These are phyloP conservation scores for Mylabris sibirica DNA, from an alignment of 2,888 invertebrate species.

Conservation along the genomic window DNA sequence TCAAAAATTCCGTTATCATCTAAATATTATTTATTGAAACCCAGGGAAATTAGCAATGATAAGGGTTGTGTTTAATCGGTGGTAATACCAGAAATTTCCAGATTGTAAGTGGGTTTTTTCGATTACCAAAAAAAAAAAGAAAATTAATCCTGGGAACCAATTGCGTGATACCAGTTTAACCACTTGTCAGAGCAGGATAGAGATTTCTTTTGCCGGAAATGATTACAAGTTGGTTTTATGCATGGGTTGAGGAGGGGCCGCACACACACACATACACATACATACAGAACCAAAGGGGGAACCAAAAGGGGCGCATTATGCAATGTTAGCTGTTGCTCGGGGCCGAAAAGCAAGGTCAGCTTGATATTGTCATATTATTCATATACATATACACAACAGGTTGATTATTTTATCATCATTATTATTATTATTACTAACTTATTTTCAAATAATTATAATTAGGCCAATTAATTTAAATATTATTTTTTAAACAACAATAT, in stretches of 20 bases:
- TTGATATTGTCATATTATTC: slow-evolving; percentile 20
- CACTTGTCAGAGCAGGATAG: slow-evolving; percentile 41
- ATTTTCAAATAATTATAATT: neutral
- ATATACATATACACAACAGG: slow-evolving; percentile 28
- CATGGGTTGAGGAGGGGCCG: slow-evolving; percentile 43
- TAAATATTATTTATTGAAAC: neutral
- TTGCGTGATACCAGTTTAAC: slow-evolving; percentile 29
- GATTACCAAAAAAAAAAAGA: neutral
- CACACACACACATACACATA: slow-evolving; percentile 13
- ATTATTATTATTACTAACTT: slow-evolving; percentile 16
- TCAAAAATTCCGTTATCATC: neutral
- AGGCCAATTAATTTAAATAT: neutral
- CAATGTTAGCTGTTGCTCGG: slow-evolving; percentile 40
- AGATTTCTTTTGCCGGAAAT: slow-evolving; percentile 46
- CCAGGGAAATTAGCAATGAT: neutral
- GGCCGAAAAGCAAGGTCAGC: slow-evolving; percentile 45
- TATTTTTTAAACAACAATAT: neutral
- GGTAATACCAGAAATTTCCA: neutral
- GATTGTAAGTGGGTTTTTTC: neutral
- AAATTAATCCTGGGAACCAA: neutral
- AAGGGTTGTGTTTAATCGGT: neutral
- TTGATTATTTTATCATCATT: slow-evolving; percentile 35
- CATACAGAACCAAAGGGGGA: slow-evolving; percentile 32
- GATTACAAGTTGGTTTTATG: slow-evolving; percentile 45
- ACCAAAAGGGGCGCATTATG: slow-evolving; percentile 45